Percentiles rank a stretch among this genome's conserved stretches.
Evolutionary conservation across 1,140 invertebrate species (phyloP).

Genomic region (Drosophila lini): DNA sequence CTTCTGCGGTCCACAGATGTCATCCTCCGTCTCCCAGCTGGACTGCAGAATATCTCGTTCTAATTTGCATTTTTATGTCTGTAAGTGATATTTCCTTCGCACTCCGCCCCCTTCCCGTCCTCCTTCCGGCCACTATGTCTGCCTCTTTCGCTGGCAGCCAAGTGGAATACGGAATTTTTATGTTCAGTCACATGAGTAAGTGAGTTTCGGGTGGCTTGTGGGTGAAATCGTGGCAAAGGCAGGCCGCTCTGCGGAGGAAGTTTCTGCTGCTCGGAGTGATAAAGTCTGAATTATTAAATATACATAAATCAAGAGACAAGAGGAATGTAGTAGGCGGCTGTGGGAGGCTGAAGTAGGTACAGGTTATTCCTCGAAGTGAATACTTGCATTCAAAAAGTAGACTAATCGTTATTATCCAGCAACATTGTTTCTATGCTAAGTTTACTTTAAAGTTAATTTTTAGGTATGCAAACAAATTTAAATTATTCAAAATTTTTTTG

Average conservation of each 20-base stretch:
- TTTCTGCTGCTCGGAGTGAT: conserved; percentile 60
- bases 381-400: not conserved
- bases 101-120: not conserved
- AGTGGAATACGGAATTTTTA: conserved; percentile 53
- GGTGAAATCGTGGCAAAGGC: conserved; percentile 11
- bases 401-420: not conserved
- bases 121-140: conserved; percentile 16
- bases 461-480: not conserved
- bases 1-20: conserved; percentile 29
- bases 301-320: conserved; percentile 68
- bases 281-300: conserved; percentile 80
- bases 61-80: conserved; percentile 76
- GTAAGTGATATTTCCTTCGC: conserved; percentile 51
- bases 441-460: not conserved
- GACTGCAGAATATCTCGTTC: conserved; percentile 41
- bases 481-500: not conserved
- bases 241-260: not conserved
- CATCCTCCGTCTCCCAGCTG: conserved; percentile 26
- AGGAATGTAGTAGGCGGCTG: conserved; percentile 23
- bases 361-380: not conserved
- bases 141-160: conserved; percentile 27
- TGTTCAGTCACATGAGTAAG: conserved; percentile 49
- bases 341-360: conserved; percentile 13
- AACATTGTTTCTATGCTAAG: not conserved
- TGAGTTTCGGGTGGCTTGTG: conserved; percentile 32